These are phyloP conservation scores for Chloroclysta siterata DNA, from an alignment of 2,888 invertebrate genomes.

Conservation along the genomic window DNA sequence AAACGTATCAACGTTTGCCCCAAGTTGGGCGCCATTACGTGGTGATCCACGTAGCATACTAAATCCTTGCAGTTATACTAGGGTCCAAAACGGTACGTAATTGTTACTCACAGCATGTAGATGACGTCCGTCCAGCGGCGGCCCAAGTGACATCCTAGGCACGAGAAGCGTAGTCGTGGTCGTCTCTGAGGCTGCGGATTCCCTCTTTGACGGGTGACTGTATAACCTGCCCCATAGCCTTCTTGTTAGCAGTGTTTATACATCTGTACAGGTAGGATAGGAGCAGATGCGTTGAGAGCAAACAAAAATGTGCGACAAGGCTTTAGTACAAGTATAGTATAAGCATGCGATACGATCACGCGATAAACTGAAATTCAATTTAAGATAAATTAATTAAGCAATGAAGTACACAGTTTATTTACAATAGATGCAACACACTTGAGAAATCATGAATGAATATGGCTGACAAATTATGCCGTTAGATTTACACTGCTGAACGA, in stretches of 20 bases:
- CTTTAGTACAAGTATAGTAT: constrained; percentile 13
- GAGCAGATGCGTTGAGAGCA: constrained; percentile 33
- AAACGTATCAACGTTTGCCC: too few species aligned
- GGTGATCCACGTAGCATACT: neutral
- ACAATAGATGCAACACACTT: neutral
- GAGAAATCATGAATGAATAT: too few species aligned
- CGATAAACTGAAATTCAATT: neutral
- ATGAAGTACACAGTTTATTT: neutral
- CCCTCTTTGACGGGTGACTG: constrained; percentile 91
- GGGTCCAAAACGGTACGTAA: constrained; percentile 14
- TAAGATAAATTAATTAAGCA: neutral
- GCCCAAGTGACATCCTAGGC: constrained; percentile 74
- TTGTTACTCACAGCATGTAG: constrained; percentile 71
- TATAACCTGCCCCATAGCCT: constrained; percentile 85
- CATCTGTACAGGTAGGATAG: constrained; percentile 43
- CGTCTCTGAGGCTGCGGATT: constrained; percentile 91
- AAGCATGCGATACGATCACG: constrained; percentile 20
- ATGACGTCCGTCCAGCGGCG: constrained; percentile 71
- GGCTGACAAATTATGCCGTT: too few species aligned
- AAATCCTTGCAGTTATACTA: neutral
- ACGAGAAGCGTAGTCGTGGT: constrained; percentile 91
- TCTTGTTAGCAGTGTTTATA: constrained; percentile 55
- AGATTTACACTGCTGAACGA: too few species aligned
- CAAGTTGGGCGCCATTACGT: too few species aligned
- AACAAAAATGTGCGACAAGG: constrained; percentile 26